phyloP scores from a whole-genome alignment of 2,888 invertebrate species.

The Plemyria rubiginata region DNA sequence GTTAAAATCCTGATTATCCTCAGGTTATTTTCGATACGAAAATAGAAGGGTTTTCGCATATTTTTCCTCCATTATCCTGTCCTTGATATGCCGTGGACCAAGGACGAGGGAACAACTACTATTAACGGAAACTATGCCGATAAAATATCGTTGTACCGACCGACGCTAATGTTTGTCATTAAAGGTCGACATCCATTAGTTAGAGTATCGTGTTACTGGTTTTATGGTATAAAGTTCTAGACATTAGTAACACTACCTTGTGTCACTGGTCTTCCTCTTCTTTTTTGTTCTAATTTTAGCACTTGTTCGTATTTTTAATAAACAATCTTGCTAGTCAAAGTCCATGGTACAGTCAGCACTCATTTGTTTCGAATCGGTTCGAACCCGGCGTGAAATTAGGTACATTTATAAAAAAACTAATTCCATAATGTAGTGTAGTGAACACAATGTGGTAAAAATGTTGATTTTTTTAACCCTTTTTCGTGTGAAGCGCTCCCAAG shows the following conservation, averaged over 20 bases:
- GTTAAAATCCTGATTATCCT: background rate
- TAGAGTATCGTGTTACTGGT: conserved; percentile 16
- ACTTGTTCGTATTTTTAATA: too few relatives aligned
- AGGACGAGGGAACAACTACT: background rate
- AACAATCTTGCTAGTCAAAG: too few relatives aligned
- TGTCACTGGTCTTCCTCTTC: too few relatives aligned
- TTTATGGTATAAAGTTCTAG: background rate
- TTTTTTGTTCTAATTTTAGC: too few relatives aligned
- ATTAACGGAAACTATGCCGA: conserved; percentile 13
- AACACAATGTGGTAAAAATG: too few relatives aligned
- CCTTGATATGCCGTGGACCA: conserved; percentile 7
- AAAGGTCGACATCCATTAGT: conserved; percentile 24
- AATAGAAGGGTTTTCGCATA: background rate
- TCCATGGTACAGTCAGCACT: too few relatives aligned
- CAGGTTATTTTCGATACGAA: background rate
- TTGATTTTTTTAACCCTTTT: too few relatives aligned
- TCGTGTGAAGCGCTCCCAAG: too few relatives aligned
- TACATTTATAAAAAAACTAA: too few relatives aligned
- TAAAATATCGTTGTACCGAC: conserved; percentile 19
- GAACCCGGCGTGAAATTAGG: too few relatives aligned
- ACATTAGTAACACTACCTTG: background rate
- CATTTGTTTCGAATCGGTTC: too few relatives aligned
- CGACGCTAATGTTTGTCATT: conserved; percentile 21
- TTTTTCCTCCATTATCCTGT: conserved; percentile 1
- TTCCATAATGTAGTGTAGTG: too few relatives aligned